Base-by-base conservation (phyloP, 2,888 invertebrate genomes). In the Dynastes grantii region DNA sequence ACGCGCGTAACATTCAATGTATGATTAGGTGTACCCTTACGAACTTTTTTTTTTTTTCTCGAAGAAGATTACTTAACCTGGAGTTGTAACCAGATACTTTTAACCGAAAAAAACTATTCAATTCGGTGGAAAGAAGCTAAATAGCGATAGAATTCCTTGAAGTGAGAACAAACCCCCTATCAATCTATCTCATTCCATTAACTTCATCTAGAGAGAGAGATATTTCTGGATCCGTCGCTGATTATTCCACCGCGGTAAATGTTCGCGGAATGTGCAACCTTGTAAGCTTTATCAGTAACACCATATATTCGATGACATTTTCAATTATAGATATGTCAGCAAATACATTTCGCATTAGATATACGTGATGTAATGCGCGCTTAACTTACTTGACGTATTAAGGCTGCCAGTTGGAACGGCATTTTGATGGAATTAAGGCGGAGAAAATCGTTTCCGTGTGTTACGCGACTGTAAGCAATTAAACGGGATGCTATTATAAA, bases 261-360 rank as follows among this genome's bases (percentile, higher is more conserved):
- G 40, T 8, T 37, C 37, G 37, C 32, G 40, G 40, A 73, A 58
- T 40, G 73, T 37, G 61, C 37, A 37, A 53, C 53, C 37, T 61
- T 40, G 40, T 11, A 45, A 55, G 40, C 58, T 73, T 73, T 73
- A 73, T 58, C 73, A 58, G 73, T 58, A 58, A 37, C 58, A 22
- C 16, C 68, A 51, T 51, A 58, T 45, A 71, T 71, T 58, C 13
- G 68, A 68, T 37, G 55, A 71, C 71, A 37, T 73, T 73, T 73
- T 58, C 73, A 73, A 73, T 73, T 73, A 71, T 71, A 71, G 73
- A 58, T 58, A 73, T 73, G 73, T 73, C 58, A 40, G 73, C 58
- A 40, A 73, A 73, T 73, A 68, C 51, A 68, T n/a, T 68, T 29
- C 29, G 22, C 1, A 13, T n/a, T 68, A 68, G 27, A 49, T 49